phyloP scores from a whole-genome alignment of 2,113 vertebrate species.

The Rutilus rutilus region DNA sequence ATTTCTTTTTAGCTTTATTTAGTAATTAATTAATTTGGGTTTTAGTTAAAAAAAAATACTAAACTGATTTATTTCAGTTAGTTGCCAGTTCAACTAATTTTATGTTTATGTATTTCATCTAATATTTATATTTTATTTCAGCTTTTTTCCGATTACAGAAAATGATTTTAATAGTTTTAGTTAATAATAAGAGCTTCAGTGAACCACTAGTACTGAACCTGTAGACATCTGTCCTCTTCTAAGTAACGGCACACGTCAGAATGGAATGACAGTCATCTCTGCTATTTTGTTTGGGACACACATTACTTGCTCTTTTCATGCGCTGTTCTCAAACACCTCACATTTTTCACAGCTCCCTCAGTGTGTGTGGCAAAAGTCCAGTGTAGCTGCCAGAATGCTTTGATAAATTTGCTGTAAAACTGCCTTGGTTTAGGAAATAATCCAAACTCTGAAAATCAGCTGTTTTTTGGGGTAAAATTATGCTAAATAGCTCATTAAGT shows the following conservation, averaged over 20 bases:
- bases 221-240: conserved; percentile 24
- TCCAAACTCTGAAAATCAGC: neutral
- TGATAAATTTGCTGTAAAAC: neutral
- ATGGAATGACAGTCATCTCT: conserved; percentile 55
- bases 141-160: neutral
- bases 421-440: neutral
- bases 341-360: neutral
- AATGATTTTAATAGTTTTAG: neutral
- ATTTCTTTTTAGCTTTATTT: too few relatives aligned
- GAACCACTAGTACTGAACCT: neutral
- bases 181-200: neutral
- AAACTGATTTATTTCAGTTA: too few relatives aligned
- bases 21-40: too few relatives aligned
- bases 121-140: neutral
- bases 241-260: conserved; percentile 48
- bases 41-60: too few relatives aligned
- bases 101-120: neutral
- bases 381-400: neutral
- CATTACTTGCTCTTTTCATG: conserved; percentile 7
- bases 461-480: neutral
- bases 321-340: neutral
- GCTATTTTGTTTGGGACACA: conserved; percentile 50
- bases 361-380: neutral
- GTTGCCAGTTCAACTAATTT: too few relatives aligned
- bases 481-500: neutral